A percentile compares a stretch with the other conserved stretches of the same genome.
Evolutionary conservation across 2,113 vertebrate genomes (phyloP).

Genomic region (Tylochromis polylepis): DNA sequence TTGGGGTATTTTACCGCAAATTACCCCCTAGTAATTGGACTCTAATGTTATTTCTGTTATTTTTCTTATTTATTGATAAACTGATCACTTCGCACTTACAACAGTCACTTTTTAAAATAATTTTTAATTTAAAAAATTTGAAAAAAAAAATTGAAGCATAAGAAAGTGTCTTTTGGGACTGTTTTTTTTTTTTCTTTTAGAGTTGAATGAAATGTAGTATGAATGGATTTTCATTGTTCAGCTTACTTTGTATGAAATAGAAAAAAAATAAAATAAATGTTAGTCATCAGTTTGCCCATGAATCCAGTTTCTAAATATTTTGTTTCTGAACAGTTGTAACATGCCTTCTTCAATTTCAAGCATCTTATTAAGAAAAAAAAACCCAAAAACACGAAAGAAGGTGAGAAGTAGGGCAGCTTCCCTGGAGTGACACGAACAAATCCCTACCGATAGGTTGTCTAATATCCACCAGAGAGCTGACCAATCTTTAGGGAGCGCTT

Average conservation of each 20-base stretch:
- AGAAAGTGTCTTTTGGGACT: too few relatives aligned
- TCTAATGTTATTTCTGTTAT: too few relatives aligned
- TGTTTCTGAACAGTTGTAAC: neutral
- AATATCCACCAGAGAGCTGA: neutral
- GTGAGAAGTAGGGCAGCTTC: neutral
- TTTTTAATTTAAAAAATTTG: too few relatives aligned
- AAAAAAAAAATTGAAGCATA: too few relatives aligned
- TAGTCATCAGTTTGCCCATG: neutral
- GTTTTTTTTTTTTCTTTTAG: too few relatives aligned
- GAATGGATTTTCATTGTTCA: neutral
- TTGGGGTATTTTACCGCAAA: too few relatives aligned
- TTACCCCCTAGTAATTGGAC: too few relatives aligned
- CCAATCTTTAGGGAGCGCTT: neutral
- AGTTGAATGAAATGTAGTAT: neutral
- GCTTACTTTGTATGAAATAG: neutral
- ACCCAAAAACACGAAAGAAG: neutral
- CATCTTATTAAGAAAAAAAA: neutral
- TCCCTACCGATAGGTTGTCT: neutral
- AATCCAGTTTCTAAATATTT: neutral
- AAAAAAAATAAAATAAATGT: neutral
- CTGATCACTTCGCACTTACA: too few relatives aligned
- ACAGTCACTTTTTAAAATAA: too few relatives aligned
- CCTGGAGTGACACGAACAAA: neutral
- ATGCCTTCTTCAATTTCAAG: neutral
- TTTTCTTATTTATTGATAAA: too few relatives aligned